These are phyloP conservation scores for Andricus curvator DNA, from an alignment of 2,888 invertebrate species.

Conservation along the genomic window DNA sequence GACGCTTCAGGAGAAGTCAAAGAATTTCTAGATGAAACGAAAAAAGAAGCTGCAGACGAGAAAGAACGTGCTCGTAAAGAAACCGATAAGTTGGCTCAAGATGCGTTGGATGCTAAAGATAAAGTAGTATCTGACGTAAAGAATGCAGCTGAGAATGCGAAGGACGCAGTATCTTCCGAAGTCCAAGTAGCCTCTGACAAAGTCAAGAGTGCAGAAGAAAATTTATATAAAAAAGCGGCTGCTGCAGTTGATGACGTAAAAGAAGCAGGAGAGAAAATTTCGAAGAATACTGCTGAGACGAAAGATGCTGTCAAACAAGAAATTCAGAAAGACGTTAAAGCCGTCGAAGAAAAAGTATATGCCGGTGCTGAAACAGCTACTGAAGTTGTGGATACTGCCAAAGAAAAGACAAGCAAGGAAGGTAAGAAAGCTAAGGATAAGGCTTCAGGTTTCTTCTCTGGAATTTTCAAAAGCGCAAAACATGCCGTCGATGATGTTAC, in stretches of 20 bases:
- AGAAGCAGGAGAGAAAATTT: no score
- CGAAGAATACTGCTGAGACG: background rate
- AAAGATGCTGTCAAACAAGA: constrained; percentile 47
- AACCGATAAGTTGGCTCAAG: constrained; percentile 53
- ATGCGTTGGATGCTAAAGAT: constrained; percentile 55
- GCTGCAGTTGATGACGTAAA: no score
- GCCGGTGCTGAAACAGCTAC: constrained; percentile 46
- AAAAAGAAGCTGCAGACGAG: constrained; percentile 51
- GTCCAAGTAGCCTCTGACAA: background rate
- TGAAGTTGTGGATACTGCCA: constrained; percentile 44
- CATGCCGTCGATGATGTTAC: constrained; percentile 59
- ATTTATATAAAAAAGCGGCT: constrained; percentile 24
- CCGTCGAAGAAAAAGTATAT: background rate
- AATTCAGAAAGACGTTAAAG: constrained; percentile 45
- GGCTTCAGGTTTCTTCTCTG: constrained; percentile 49
- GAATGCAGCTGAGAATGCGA: background rate
- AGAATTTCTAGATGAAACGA: constrained; percentile 18
- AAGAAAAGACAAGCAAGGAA: constrained; percentile 46
- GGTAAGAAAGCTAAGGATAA: constrained; percentile 69
- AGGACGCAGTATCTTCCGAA: background rate
- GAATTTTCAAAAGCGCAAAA: constrained; percentile 64
- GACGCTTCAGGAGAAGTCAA: constrained; percentile 54
- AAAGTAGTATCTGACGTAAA: constrained; percentile 43
- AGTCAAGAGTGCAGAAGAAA: background rate
- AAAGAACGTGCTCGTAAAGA: constrained; percentile 56